Evolutionary conservation across 2,888 invertebrate genomes (phyloP), one percentile per base, ranked within the genome.

Genomic region (Euclidia mi): DNA sequence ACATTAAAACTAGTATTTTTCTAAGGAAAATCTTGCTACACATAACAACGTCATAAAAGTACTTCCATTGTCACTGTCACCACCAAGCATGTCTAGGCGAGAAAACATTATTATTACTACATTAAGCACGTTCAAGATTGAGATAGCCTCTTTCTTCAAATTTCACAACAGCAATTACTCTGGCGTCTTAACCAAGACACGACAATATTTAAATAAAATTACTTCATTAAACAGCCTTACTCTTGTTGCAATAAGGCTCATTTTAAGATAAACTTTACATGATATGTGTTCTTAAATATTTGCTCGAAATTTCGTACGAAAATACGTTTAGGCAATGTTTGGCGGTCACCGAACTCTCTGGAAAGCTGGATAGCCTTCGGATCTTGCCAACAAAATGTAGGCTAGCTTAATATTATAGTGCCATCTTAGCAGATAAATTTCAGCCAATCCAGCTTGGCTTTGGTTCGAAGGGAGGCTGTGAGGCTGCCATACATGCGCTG

Each of bases 101-200:
- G 0, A 38, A 1, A 0, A 9, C 46, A 32, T 48, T 65, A 40
- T 3, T 38, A 49, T 46, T 51, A 38, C 48, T n/a, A 35, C 29
- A 9, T 28, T 2, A 3, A 47, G 18, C 49, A 52, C 46, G 49
- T 31, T 32, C 9, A 9, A 72, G 44, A 57, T 49, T 0, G 7
- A 65, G 56, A 69, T 71, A 53, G 29, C 45, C 40, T 63, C 56
- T 56, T 53, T 55, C 53, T 46, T 38, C 20, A 56, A 60, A 47
- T 71, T 76, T 65, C 65, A 42, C 51, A 74, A 67, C 50, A 25
- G 10, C 31, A 60, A 68, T 69, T 60, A 78, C 73, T 6, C 42
- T n/a, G n/a, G n/a, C 46, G 58, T 64, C 58, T 38, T 31, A 56
- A 38, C 25, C 58, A 52, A 59, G 50, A 38, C 14, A 35, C 41